Evolutionary conservation across 2,113 vertebrate genomes (phyloP), one percentile per base, ranked within the genome.

Genomic region (Sprattus sprattus): DNA sequence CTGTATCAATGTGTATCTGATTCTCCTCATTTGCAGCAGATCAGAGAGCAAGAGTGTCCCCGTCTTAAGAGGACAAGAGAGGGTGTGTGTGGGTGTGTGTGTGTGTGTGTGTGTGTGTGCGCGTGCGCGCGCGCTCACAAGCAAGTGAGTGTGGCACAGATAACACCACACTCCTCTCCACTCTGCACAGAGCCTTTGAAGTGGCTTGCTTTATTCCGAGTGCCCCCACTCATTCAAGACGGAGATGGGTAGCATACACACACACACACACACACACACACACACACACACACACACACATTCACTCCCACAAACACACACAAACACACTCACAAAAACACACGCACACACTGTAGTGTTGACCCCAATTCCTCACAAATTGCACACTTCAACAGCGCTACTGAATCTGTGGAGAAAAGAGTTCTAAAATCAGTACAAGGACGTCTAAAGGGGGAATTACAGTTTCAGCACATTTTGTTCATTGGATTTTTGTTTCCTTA

Each of bases 111-210:
- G 54, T 60, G 54, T 57, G 54, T 60, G 54, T 60, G 54, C 2
- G 54, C 22, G 54, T 22, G 54, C 3, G 16, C 22, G 3, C 22
- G 54, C 6, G 54, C 18, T 18, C 6, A 16, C 16, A 6, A 60
- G 54, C 16, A 13, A 16, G 54, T 18, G 54, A 16, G 54, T 20
- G 16, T 81, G 25, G 9, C 39, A 22, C 80, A 81, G 87, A 88
- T 88, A 82, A 86, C 82, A 84, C 39, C 46, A 52, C 81, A 46
- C 80, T 85, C 85, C 57, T 75, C 81, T 89, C 82, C 13, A 32
- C 85, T 67, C 71, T 54, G 86, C 83, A 50, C 60, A 22, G 60
- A 64, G 60, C 71, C 75, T 88, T 88, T 89, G 85, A 88, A 85
- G 87, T 64, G 82, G 71, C 25, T 32, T 81, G 87, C 85, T 85